Conservation (phyloP, 2,888 invertebrate species). For the Chironomus riparius region DNA sequence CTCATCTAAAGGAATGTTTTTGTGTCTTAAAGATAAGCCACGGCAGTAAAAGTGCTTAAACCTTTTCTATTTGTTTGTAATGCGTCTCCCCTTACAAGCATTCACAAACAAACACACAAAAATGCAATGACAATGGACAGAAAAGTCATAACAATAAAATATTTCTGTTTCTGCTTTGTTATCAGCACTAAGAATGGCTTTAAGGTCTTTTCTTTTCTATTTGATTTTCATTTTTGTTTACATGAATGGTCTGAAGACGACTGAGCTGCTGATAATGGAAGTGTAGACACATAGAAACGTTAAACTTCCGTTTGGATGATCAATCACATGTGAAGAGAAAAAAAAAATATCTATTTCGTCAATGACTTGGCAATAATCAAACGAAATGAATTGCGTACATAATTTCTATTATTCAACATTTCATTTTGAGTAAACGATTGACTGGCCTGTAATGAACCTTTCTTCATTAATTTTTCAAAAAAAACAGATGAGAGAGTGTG, state of each 20-base stretch:
- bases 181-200: not conserved
- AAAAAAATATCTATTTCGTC: not conserved
- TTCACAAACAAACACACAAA: not conserved
- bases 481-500: not conserved
- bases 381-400: not conserved
- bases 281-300: not conserved
- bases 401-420: slow-evolving; percentile 11
- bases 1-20: not conserved
- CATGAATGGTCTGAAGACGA: not conserved
- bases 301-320: slow-evolving; percentile 19
- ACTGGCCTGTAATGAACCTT: slow-evolving; percentile 4
- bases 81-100: not conserved
- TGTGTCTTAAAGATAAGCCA: slow-evolving; percentile 6
- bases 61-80: not conserved
- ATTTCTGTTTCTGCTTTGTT: not conserved
- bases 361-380: slow-evolving; percentile 15
- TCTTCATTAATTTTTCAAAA: slow-evolving; percentile 9
- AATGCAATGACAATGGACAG: not conserved
- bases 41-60: not conserved
- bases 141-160: slow-evolving; percentile 19
- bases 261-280: not conserved
- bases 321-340: slow-evolving; percentile 22
- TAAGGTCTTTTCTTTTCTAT: not conserved
- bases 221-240: not conserved
- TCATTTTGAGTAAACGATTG: not conserved